Evolutionary conservation across 1,140 invertebrate species (phyloP), one percentile per base, ranked within the genome.

Genomic region (Leptopilina clavipes): DNA sequence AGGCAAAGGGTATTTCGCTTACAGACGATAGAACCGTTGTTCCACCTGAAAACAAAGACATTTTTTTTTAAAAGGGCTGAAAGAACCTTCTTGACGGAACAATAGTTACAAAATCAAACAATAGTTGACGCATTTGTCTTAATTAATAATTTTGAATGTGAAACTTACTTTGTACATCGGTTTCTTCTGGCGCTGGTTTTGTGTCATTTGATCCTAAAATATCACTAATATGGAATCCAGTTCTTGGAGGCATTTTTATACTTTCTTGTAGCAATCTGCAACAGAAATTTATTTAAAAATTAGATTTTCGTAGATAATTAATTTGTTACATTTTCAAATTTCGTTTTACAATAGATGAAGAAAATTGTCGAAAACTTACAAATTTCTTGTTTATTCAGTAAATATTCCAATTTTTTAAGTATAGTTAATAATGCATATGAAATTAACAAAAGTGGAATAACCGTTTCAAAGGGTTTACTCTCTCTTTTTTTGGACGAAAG

Each of bases 151-250:
- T n/a, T n/a, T n/a, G n/a, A n/a, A n/a, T n/a, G n/a, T n/a, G n/a
- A n/a, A n/a, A 77, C 79, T 77, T 79, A 89, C 89, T 87, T 84
- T 85, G 84, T 22, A 87, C 85, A 9, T 87, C 86, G 0, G 81
- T 75, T 43, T 86, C 89, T 19, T 86, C 87, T 22, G 82, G 80
- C 7, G 83, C 83, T 22, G 89, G 86, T 56, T 91, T 90, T 0
- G 85, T 78, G 17, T 91, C 92, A 76, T 93, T 92, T 75, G 95
- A 86, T 25, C 95, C 94, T 56, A 95, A 87, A 80, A 95, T 95
- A 83, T 95, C 94, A 72, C 93, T 94, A 81, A 95, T 95, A 84
- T 95, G 94, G 82, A 95, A 95, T 44, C 94, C 93, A 0, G 92
- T 91, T 48, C 94, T 84, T 12, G 89, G 85, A 11, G 89, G 86